These are phyloP conservation scores for Suricata suricatta DNA, from an alignment of 2,113 vertebrate genomes.

Conservation along the genomic window DNA sequence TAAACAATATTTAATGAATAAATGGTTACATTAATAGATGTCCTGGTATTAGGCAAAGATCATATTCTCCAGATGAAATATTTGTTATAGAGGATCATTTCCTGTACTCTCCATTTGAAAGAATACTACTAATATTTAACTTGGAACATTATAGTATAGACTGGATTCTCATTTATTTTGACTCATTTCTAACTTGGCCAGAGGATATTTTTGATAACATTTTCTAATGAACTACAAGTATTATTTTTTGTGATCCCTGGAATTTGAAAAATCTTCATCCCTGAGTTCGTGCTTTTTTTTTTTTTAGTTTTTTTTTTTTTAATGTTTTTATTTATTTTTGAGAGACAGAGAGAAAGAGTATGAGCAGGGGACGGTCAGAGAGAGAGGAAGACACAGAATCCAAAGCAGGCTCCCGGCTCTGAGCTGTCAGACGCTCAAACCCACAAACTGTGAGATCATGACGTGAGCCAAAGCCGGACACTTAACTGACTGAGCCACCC, in stretches of 20 bases:
- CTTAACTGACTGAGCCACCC: no score
- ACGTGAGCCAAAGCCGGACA: no score
- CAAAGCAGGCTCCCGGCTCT: no score
- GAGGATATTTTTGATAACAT: not conserved
- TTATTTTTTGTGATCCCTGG: not conserved
- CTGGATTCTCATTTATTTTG: not conserved
- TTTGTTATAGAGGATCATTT: not conserved
- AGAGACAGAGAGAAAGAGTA: no score
- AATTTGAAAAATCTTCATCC: not conserved
- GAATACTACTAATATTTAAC: not conserved
- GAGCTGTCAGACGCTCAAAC: no score
- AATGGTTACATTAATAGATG: not conserved
- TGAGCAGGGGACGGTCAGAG: no score
- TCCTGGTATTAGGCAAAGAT: not conserved
- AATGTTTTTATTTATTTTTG: no score
- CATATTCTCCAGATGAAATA: not conserved
- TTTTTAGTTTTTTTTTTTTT: no score
- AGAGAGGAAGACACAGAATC: no score
- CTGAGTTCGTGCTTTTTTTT: not conserved
- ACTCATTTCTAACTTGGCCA: not conserved
- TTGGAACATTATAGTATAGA: not conserved
- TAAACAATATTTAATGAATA: not conserved
- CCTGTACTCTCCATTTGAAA: not conserved
- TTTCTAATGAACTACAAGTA: not conserved
- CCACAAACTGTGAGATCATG: no score